Base-by-base conservation (phyloP, 2,113 vertebrate genomes). In the Platycercus adscitus region DNA sequence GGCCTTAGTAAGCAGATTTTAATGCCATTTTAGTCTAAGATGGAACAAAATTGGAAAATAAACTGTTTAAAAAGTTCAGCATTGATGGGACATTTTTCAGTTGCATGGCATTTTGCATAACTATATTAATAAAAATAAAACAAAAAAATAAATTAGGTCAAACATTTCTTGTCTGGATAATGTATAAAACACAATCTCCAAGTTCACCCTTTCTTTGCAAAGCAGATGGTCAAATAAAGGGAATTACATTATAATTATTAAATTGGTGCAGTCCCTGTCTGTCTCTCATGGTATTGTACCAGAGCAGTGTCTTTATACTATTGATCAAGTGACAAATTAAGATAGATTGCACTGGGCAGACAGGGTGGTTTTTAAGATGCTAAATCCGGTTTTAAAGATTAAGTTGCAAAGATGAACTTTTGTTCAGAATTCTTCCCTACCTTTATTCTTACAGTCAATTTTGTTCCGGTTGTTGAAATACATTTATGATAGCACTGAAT, bases 231-330 rank as follows among this genome's bases (percentile, higher is more conserved):
- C 61, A 93, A 96, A 92, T 89, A 69, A 84, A 84, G 60, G 11
- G 44, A 88, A 96, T 88, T 90, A 79, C 81, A 89, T 93, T 88
- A 47, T 66, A 87, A 78, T 85, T 86, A 83, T 88, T 93, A 17
- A 49, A 75, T 75, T 71, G 11, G 25, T 93, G 13, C 39, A 76
- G 14, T 75, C 76, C 4, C 26, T 79, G 18, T 61, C 31, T 92
- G 43, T 86, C n/a, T 95, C 20, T 92, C 53, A 50, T 64, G n/a
- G 10, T 50, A 78, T 81, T 71, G 24, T 81, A 63, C 9, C 41
- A 43, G 55, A 80, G 23, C 6, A 63, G 25, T 81, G 15, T 41
- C 52, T 87, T 76, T 21, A 44, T 58, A 12, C 2, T 88, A 58
- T 52, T 77, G 68, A 93, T 95, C 56, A 50, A 86, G 20, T 88